Percentiles rank a stretch among this genome's conserved stretches.
Conservation (phyloP, 2,888 invertebrate species). For the Sialis lutaria region DNA sequence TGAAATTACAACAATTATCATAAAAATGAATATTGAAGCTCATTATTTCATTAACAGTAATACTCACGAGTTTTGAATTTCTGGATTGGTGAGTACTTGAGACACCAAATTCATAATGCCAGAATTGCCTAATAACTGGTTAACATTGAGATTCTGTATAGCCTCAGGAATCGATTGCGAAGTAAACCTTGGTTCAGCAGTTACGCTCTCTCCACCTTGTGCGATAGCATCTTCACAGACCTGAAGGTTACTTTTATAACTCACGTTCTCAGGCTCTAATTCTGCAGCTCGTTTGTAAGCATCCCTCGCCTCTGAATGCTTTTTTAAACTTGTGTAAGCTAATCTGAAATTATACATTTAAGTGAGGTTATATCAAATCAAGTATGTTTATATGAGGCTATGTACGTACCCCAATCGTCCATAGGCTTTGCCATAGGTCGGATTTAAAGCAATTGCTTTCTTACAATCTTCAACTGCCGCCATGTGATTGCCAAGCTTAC, state of each 20-base stretch:
- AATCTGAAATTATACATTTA: constrained; percentile 26
- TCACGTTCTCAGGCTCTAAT: constrained; percentile 83
- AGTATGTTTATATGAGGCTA: neutral
- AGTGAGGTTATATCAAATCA: neutral
- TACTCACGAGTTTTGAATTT: constrained; percentile 51
- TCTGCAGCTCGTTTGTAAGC: constrained; percentile 78
- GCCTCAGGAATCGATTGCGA: neutral
- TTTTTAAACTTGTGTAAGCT: constrained; percentile 69
- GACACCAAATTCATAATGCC: constrained; percentile 70
- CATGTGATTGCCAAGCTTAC: constrained; percentile 69
- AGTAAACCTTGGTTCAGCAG: constrained; percentile 1
- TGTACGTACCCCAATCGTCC: constrained; percentile 59
- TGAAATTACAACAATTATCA: neutral
- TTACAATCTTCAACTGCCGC: constrained; percentile 82
- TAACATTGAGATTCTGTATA: constrained; percentile 24
- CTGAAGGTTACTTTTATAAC: constrained; percentile 72
- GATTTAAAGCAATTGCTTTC: constrained; percentile 74
- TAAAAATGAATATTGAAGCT: neutral
- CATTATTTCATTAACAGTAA: neutral
- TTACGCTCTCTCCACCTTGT: neutral
- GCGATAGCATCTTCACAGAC: constrained; percentile 53
- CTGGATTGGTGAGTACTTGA: constrained; percentile 69
- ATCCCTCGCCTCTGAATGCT: constrained; percentile 66
- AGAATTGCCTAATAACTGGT: constrained; percentile 60
- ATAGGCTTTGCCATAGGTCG: constrained; percentile 87